These are phyloP conservation scores for Hypomesus transpacificus DNA, from an alignment of 2,113 vertebrate genomes.

Conservation along the genomic window DNA sequence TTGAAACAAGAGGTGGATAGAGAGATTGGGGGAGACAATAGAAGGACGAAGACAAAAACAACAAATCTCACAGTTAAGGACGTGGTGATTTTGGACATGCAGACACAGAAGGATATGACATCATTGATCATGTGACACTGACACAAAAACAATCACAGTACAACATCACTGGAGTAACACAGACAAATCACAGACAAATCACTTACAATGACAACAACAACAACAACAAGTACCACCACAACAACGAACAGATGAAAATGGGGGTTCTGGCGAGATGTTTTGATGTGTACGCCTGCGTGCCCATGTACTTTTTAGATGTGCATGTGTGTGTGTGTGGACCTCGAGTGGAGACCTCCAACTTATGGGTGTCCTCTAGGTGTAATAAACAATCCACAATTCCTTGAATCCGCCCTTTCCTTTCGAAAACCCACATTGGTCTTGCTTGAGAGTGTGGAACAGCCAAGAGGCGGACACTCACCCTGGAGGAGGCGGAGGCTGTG, in stretches of 20 bases:
- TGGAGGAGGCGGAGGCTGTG: conserved; percentile 84
- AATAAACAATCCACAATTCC: too few species aligned
- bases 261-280: neutral
- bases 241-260: conserved; percentile 4
- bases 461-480: conserved; percentile 70
- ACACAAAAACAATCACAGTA: conserved; percentile 18
- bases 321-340: neutral
- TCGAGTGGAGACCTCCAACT: neutral
- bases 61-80: conserved; percentile 65
- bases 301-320: neutral
- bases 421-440: neutral
- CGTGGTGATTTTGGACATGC: conserved; percentile 57
- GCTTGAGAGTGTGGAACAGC: neutral
- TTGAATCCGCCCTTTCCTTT: too few species aligned
- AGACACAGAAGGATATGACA: conserved; percentile 54
- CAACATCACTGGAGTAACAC: neutral
- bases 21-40: conserved; percentile 15
- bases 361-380: neutral
- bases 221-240: neutral
- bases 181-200: too few species aligned
- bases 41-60: conserved; percentile 52
- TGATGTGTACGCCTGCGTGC: neutral
- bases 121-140: conserved; percentile 16
- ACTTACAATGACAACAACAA: neutral
- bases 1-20: neutral